These are phyloP conservation scores for Chaetoderma sp. DNA, from an alignment of 2,888 invertebrate species.

Conservation along the genomic window DNA sequence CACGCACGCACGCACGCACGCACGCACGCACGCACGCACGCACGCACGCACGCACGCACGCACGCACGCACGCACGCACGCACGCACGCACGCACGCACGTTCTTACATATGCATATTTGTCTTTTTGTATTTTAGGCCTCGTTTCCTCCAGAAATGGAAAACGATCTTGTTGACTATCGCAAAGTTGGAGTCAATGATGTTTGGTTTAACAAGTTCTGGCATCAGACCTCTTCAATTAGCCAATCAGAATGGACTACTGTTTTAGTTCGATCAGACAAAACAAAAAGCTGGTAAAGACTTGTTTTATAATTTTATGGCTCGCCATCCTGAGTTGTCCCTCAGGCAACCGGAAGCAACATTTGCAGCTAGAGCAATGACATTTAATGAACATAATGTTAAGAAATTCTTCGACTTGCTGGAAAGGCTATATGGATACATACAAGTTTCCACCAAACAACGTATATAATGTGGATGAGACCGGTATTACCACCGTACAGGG, in stretches of 20 bases:
- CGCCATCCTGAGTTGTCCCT: slow-evolving; percentile 8
- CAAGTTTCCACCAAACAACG: not conserved
- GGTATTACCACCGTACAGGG: not conserved
- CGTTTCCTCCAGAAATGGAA: too few relatives aligned
- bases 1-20: too few relatives aligned
- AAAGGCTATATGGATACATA: not conserved
- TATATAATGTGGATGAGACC: not conserved
- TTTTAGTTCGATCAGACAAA: slow-evolving; percentile 11
- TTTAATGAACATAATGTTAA: slow-evolving; percentile 19
- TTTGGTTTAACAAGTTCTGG: slow-evolving; percentile 12
- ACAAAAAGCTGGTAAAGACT: slow-evolving; percentile 14
- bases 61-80: too few relatives aligned
- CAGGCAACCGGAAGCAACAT: slow-evolving; percentile 14
- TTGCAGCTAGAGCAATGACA: slow-evolving; percentile 9
- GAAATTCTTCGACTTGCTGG: slow-evolving; percentile 18
- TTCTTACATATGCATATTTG: too few relatives aligned
- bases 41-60: too few relatives aligned
- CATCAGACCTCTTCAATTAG: slow-evolving; percentile 7
- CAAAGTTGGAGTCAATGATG: not conserved
- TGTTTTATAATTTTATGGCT: slow-evolving; percentile 2
- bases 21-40: too few relatives aligned
- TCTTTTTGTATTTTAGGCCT: too few relatives aligned
- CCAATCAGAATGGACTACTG: slow-evolving; percentile 7
- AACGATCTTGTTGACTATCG: too few relatives aligned
- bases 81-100: too few relatives aligned